Evolutionary conservation across 2,888 invertebrate genomes (phyloP).

Genomic region (Dascillus cervinus): DNA sequence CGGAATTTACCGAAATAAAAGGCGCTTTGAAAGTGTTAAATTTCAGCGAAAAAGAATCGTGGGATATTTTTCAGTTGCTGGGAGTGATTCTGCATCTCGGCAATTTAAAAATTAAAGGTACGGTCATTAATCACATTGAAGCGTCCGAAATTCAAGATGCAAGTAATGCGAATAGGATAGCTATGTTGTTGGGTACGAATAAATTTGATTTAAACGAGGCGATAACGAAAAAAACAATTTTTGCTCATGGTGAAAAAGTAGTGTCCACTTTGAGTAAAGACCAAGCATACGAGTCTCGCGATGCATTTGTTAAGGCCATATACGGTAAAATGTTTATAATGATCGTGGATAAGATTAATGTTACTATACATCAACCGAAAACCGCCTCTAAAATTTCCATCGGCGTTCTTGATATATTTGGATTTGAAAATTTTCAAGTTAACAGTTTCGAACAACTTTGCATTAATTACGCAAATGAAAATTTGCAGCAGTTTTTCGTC

Average conservation of each 20-base stretch:
- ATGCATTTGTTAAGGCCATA: slow-evolving; percentile 89
- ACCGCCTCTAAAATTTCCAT: slow-evolving; percentile 61
- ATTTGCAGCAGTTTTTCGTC: slow-evolving; percentile 93
- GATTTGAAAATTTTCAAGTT: slow-evolving; percentile 88
- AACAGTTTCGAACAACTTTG: slow-evolving; percentile 95
- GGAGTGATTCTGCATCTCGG: slow-evolving; percentile 87
- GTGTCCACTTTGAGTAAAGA: slow-evolving; percentile 66
- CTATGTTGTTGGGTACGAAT: slow-evolving; percentile 63
- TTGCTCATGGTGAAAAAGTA: slow-evolving; percentile 75
- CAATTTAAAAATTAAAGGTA: slow-evolving; percentile 76
- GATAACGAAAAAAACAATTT: slow-evolving; percentile 78
- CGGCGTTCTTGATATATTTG: slow-evolving; percentile 93
- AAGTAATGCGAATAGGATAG: slow-evolving; percentile 59
- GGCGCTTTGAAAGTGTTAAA: slow-evolving; percentile 91
- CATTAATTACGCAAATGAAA: slow-evolving; percentile 96
- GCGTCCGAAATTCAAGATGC: slow-evolving; percentile 76
- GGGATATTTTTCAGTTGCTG: slow-evolving; percentile 76
- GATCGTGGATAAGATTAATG: slow-evolving; percentile 85
- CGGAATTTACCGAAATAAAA: slow-evolving; percentile 81
- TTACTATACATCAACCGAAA: slow-evolving; percentile 66
- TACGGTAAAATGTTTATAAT: slow-evolving; percentile 87
- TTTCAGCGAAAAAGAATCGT: slow-evolving; percentile 75
- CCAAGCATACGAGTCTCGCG: slow-evolving; percentile 75
- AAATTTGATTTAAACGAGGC: slow-evolving; percentile 66
- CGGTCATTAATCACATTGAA: slow-evolving; percentile 70